Base-by-base conservation (phyloP, 2,888 invertebrate genomes). In the Odontomyia ornata region DNA sequence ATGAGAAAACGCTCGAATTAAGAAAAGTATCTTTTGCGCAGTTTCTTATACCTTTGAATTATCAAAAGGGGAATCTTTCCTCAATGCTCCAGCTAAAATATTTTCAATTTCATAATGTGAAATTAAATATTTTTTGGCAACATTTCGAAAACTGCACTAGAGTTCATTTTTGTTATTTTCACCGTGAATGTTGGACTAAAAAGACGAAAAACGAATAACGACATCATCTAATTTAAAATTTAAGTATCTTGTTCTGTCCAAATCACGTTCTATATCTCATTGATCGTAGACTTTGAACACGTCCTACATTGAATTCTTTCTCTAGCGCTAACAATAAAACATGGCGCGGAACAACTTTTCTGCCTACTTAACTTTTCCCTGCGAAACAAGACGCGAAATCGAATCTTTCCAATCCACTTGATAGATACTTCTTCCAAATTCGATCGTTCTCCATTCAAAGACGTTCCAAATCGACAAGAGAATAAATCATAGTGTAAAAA, bases 381-480 rank as follows among this genome's bases (percentile, higher is more conserved):
- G 36, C 9, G 36, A 36, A 36, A n/a, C n/a, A 36, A 36, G 36
- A 36, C 3, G 36, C 36, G 36, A 36, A 36, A 36, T 5, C 3
- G 36, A 52, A 52, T 52, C n/a, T 52, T 15, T 52, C 18, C 4
- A 2, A 52, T 52, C 52, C 52, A 52, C 36, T 36, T 36, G 36
- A 18, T n/a, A 52, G 52, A 52, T 52, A 52, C 52, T n/a, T 18
- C 3, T 18, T 52, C 52, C n/a, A 52, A 52, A 52, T 36, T 36
- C 36, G 52, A 52, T 52, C 52, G 52, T 52, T 52, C 52, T 13
- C 52, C 15, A 52, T 18, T 52, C 52, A 52, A 52, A 52, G 52
- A 52, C 18, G 18, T 52, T 52, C 52, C 15, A 52, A 4, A 36
- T 36, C 36, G 36, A 36, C 36, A 36, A 5, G 36, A 36, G 36